phyloP scores from a whole-genome alignment of 2,797 vertebrate genomes.

The Platalea minor region DNA sequence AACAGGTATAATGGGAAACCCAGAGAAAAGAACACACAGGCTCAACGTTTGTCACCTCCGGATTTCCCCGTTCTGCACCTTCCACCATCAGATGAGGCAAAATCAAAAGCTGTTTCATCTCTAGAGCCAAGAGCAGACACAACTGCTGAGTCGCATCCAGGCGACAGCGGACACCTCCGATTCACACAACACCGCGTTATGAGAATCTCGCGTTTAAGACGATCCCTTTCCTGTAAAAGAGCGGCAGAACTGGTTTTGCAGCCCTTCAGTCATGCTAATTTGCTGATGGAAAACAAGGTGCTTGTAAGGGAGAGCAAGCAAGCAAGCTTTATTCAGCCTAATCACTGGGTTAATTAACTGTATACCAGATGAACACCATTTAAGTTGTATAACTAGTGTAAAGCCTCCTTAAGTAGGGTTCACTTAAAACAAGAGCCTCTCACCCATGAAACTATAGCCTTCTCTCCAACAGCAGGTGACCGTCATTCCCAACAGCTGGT shows the following conservation, averaged over 20 bases:
- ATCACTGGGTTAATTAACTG: background rate
- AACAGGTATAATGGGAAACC: background rate
- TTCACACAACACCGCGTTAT: background rate
- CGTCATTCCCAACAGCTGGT: background rate
- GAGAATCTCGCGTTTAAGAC: background rate
- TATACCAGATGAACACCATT: fast-evolving
- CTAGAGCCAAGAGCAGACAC: background rate
- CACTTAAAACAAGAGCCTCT: background rate
- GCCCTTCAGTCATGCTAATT: background rate
- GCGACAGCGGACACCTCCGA: background rate
- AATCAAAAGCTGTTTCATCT: background rate
- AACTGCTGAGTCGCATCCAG: background rate
- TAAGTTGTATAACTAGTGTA: background rate
- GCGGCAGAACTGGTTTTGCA: background rate
- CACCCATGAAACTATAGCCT: background rate
- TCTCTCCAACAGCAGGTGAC: background rate
- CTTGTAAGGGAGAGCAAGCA: background rate
- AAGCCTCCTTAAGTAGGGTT: background rate
- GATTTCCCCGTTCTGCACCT: background rate
- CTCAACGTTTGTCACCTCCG: background rate
- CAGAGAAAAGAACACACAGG: background rate
- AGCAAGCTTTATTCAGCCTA: background rate
- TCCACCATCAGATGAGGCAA: background rate
- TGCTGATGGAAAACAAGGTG: background rate
- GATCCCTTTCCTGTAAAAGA: background rate